Percentiles rank a stretch among this genome's conserved stretches.
Evolutionary conservation across 2,113 vertebrate species (phyloP).

Genomic region (Piliocolobus tephrosceles): DNA sequence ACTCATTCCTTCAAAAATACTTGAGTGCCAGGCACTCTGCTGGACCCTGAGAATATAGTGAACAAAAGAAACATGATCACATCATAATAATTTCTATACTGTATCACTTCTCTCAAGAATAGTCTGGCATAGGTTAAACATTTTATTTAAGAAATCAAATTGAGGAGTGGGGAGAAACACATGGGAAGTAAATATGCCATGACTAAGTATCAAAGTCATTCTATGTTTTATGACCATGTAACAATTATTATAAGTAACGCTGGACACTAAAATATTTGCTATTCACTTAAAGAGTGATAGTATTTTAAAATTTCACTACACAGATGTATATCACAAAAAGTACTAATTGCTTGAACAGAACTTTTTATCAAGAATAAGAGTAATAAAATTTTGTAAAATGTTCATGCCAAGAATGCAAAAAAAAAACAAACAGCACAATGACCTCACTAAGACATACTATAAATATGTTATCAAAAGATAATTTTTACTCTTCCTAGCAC

Average conservation of each 20-base stretch:
- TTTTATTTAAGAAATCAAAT: constrained; percentile 1
- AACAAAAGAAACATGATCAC: not conserved
- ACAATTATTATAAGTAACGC: not conserved
- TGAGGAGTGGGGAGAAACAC: not conserved
- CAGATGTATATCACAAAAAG: not conserved
- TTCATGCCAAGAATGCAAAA: constrained; percentile 3
- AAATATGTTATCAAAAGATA: constrained; percentile 2
- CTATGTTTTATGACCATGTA: not conserved
- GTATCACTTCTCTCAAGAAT: not conserved
- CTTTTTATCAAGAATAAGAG: not conserved
- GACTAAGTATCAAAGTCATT: not conserved
- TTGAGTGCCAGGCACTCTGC: not conserved
- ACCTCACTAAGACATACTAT: not conserved
- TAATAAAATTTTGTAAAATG: not conserved
- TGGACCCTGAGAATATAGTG: not conserved
- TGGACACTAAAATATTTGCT: not conserved
- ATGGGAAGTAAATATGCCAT: not conserved
- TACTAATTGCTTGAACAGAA: not conserved
- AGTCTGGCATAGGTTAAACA: not conserved
- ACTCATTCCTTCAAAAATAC: not conserved
- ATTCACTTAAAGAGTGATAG: not conserved
- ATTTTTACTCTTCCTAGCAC: not conserved
- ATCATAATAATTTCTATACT: not conserved
- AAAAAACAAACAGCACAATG: not conserved
- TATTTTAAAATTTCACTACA: not conserved